Base-by-base conservation (phyloP, 2,888 invertebrate species). In the Leucophenga maculata region DNA sequence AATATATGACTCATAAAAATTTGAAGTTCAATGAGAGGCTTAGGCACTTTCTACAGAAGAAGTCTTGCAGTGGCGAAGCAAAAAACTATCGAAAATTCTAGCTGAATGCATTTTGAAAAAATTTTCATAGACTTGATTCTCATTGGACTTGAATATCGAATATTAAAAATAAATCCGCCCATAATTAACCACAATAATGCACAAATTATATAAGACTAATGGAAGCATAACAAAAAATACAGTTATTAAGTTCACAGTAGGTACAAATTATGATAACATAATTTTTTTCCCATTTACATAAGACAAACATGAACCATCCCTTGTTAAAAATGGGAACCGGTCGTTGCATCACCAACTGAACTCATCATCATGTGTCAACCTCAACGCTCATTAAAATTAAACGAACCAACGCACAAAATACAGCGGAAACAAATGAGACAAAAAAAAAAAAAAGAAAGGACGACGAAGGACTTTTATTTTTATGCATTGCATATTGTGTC, bases 311-410 rank as follows among this genome's bases (percentile, higher is more conserved):
- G 68, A 74, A 74, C 71, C 14, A 64, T 48, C 62, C 20, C 60
- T 26, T 0, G 26, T 55, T 6, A 50, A 50, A 16, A 57, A 13
- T 13, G 57, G 18, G 54, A 66, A 77, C 74, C 69, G 74, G 76
- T 76, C 73, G 81, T 82, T 79, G 77, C 79, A 68, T 60, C 52
- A 22, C 6, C 32, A 26, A 26, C 26, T 26, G 2, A 26, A 26
- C 26, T 26, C 4, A 26, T 26, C 26, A 26, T 26, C 22, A 1
- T 39, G 69, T 75, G 77, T 72, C 76, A 75, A 69, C 69, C 68
- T 60, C 74, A 69, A 65, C 62, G 72, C 77, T 85, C 86, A 86
- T 85, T 86, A 85, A 85, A 85, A 85, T 82, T 82, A 78, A 80
- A 83, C 84, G 77, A 83, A 68, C 79, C 78, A 80, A 72, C 78